Evolutionary conservation across 2,888 invertebrate genomes (phyloP), one percentile per base, ranked within the genome.

Genomic region (Clepsis dumicolana): DNA sequence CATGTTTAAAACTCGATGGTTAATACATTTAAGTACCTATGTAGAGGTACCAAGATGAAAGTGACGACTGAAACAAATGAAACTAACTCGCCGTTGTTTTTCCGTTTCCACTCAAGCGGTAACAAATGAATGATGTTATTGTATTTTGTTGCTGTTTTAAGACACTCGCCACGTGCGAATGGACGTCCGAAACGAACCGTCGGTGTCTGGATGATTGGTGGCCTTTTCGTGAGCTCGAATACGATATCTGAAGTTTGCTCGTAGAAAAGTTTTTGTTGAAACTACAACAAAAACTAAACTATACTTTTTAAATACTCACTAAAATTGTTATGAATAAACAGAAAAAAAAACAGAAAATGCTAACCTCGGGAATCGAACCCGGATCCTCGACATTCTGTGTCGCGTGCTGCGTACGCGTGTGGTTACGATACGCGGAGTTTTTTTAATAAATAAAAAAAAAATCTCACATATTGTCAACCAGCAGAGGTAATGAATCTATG

Each of bases 101-200:
- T n/a, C 16, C 3, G 4, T 41, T 16, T n/a, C 16, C 41, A 41
- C n/a, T 48, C 21, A 48, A 48, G 21, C 8, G 16, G 18, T 48
- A 12, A 48, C 48, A 48, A 48, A 48, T 48, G 48, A 21, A 48
- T 48, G 48, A 21, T 48, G 21, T 48, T 12, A 48, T 48, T 48
- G 48, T 48, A 48, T 48, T 48, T 48, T 21, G 21, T 48, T 48
- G 48, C 10, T 4, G 10, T 21, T 21, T 48, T 48, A 12, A 21
- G 48, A 21, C 48, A 48, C 48, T 16, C 8, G 21, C 10, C 18
- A 18, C 21, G 21, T 16, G 21, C 10, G 48, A 1, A 12, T 18
- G 41, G 16, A 18, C 41, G 18, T 44, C 41, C 4, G 21, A 21
- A 41, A 16, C 16, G 41, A 16, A 35, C 16, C 16, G 16, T 4